Conservation (phyloP, 2,113 vertebrate genomes). For the Ascaphus truei region DNA sequence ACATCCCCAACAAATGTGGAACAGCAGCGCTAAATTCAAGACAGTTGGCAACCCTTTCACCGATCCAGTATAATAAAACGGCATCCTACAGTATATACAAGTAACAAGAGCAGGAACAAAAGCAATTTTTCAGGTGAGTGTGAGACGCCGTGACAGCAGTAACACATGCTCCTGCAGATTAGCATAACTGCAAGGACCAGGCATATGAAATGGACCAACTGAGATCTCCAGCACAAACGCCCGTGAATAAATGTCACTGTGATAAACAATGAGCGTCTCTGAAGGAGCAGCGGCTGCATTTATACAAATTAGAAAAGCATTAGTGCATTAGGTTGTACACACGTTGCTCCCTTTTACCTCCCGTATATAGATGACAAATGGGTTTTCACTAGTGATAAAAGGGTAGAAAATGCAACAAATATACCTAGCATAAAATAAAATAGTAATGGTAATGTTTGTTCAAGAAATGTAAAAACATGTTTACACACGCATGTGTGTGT, state of each 20-base stretch:
- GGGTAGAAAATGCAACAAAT: slow-evolving; percentile 26
- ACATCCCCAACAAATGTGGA: too few species aligned
- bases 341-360: background rate
- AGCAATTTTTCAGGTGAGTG: background rate
- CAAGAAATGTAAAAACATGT: slow-evolving; percentile 23
- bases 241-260: slow-evolving; percentile 26
- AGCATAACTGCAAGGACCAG: slow-evolving; percentile 18
- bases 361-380: slow-evolving; percentile 27
- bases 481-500: too few species aligned
- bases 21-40: too few species aligned
- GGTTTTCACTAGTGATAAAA: slow-evolving; percentile 21
- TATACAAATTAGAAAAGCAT: slow-evolving; percentile 36
- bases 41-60: too few species aligned
- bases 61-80: too few species aligned
- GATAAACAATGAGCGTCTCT: slow-evolving; percentile 26
- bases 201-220: background rate
- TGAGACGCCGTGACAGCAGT: background rate
- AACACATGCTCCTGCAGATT: background rate
- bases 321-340: slow-evolving; percentile 29
- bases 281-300: slow-evolving; percentile 25
- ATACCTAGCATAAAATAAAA: slow-evolving; percentile 27
- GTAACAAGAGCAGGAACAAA: background rate
- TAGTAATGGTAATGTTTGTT: slow-evolving; percentile 11
- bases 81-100: too few species aligned
- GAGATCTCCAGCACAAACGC: background rate